Base-by-base conservation (phyloP, 2,113 vertebrate genomes). In the Elephas maximus region DNA sequence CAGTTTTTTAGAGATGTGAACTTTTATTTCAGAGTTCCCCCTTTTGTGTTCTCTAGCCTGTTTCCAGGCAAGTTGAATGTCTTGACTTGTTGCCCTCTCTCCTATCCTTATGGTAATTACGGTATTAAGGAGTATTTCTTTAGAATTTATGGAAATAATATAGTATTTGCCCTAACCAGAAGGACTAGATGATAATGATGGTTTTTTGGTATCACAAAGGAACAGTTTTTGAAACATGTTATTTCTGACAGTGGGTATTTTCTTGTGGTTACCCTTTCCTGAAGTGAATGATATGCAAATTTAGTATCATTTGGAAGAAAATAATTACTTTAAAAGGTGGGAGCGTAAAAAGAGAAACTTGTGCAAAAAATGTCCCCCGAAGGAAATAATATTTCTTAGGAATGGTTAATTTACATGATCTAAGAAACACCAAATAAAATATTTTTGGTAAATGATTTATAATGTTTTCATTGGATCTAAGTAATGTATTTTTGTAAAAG, bases 221-320 rank as follows among this genome's bases (percentile, higher is more conserved):
- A 94, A 51, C 5, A n/a, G 65, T 88, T 79, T 67, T 95, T 67
- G 73, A 91, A 93, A 90, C 84, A 33, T 85, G 44, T 79, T 90
- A 74, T 95, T 94, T 97, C 79, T 96, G 77, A 93, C 85, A 85
- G 37, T 87, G 69, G 67, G 37, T 74, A 53, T 80, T 94, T 93
- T 74, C 23, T 94, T 90, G 63, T 84, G 73, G 92, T 87, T 91
- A 37, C 62, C 23, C 24, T 96, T 96, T 94, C 44, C 80, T 97
- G 90, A 97, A 94, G 60, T 67, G 45, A 87, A 85, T 87, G 79
- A 91, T 89, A 79, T 18, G 65, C 57, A 96, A 65, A 85, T 85
- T 96, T 78, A 89, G 15, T 92, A 76, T 94, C 88, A 96, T 2
- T 93, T 91, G 74, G 20, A 95, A 93, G 37, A 85, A 95, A 93